Base-by-base conservation (phyloP, 2,888 invertebrate genomes). In the Tridacna gigas region DNA sequence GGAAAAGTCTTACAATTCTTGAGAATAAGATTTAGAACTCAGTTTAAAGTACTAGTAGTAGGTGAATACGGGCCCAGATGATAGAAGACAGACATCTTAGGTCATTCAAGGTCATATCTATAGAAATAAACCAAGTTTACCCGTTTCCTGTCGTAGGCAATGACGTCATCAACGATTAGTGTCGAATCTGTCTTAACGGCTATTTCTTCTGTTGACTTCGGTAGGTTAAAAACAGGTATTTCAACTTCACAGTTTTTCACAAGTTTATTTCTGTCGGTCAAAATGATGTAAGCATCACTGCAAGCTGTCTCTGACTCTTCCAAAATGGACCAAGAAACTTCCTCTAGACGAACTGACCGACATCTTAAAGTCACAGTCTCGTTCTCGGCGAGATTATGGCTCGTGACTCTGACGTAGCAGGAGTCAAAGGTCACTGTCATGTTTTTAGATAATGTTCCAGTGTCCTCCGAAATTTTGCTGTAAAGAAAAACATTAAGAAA, bases 221-320 rank as follows among this genome's bases (percentile, higher is more conserved):
- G 75, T 28, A 63, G 22, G 65, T 65, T 63, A 65, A 22, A 75
- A 26, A 75, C 9, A 1, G 75, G 75, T 5, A 75, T 63, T 37
- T 63, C 47, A 15, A 75, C 15, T 47, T 65, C 63, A 47, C 20
- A n/a, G 18, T 47, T 45, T 12, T 75, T 22, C n/a, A 61, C 15
- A 75, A 3, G 15, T 28, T 75, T n/a, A n/a, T 26, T 12, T 47
- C 15, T 75, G 67, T 67, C 22, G 56, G 77, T 77, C 20, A n/a
- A 66, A 22, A 77, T 26, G 15, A 77, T 77, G 51, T 25, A 77
- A 22, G 22, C 66, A n/a, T 77, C 77, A 28, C 77, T 67, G 48
- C 77, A 77, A 0, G 66, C 37, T 28, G 65, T 15, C 25, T 77
- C 77, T 5, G 11, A 20, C 9, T 45, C 56, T 26, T 66, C 25